phyloP scores from a whole-genome alignment of 2,888 invertebrate species.

The Onthophagus sagittarius region DNA sequence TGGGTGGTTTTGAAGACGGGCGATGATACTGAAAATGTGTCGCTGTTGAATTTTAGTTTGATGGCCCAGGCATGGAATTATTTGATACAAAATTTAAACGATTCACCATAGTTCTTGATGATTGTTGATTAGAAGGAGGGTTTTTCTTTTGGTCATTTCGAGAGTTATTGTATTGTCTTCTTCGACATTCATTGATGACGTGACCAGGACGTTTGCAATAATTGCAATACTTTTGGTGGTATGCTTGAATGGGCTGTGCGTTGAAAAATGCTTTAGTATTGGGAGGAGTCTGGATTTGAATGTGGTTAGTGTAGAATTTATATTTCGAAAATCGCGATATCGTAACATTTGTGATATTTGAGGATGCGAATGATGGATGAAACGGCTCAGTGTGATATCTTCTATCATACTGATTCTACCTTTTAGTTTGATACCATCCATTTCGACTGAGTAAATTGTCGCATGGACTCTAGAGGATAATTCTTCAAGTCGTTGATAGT shows the following conservation, averaged over 20 bases:
- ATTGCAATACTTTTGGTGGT: constrained; percentile 2
- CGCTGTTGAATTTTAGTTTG: too few relatives aligned
- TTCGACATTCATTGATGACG: too few relatives aligned
- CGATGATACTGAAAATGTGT: too few relatives aligned
- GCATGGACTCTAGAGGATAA: constrained; percentile 18
- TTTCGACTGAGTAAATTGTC: constrained; percentile 13
- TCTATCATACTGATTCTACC: constrained; percentile 22
- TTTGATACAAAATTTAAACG: too few relatives aligned
- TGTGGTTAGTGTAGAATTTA: constrained; percentile 23
- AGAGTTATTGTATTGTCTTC: too few relatives aligned
- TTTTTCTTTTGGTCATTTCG: too few relatives aligned
- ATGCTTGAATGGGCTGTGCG: constrained; percentile 7
- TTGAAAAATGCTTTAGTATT: not conserved
- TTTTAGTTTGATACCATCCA: constrained; percentile 8
- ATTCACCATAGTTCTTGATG: too few relatives aligned
- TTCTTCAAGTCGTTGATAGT: constrained; percentile 24
- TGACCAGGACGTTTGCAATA: too few relatives aligned
- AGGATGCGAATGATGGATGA: constrained; percentile 22
- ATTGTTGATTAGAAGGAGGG: too few relatives aligned
- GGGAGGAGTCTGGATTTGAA: too few relatives aligned
- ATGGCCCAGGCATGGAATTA: too few relatives aligned
- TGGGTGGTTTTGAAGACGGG: too few relatives aligned
- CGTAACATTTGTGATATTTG: constrained; percentile 26
- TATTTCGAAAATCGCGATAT: constrained; percentile 22
- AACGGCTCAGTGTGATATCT: constrained; percentile 23